Conservation (phyloP, 2,113 vertebrate genomes). For the human (Homo sapiens) region GRCh38 chr3:173120501-173121000, state of each 20-base stretch:
- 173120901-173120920: not conserved
- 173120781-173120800: not conserved
- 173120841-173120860: not conserved
- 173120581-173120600: not conserved
- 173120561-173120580: not conserved
- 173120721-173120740: not conserved
- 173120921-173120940: slow-evolving; percentile 1
- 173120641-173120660: not conserved
- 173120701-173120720: not conserved
- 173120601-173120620: not conserved
- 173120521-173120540: not conserved
- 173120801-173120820: not conserved
- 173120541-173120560: not conserved
- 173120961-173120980: not conserved
- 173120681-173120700: not conserved
- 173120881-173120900: not conserved
- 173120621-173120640: not conserved
- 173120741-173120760: not conserved
- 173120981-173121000: not conserved
- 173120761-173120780: not conserved
- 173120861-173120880: not conserved
- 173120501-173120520: not conserved
- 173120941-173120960: not conserved
- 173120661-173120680: not conserved
- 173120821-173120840: not conserved